Evolutionary conservation across 2,113 vertebrate genomes (phyloP).

Genomic region (Cairina moschata): DNA sequence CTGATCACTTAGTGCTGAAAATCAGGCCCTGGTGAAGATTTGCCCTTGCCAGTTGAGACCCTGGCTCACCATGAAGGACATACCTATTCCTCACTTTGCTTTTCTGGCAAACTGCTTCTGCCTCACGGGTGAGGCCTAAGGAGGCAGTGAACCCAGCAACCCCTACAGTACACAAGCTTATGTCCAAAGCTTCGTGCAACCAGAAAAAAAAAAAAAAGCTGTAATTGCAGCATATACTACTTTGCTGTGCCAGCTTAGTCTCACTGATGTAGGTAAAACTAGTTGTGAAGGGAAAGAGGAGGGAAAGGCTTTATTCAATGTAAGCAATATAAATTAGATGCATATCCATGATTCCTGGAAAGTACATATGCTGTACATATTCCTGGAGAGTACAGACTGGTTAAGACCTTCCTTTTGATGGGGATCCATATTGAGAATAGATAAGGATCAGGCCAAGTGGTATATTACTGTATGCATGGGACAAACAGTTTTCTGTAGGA

Average conservation of each 20-base stretch:
- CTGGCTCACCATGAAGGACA: not conserved
- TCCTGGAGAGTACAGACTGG: too few species aligned
- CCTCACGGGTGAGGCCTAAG: not conserved
- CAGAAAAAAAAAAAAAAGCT: not conserved
- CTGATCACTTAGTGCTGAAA: not conserved
- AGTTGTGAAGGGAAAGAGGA: not conserved
- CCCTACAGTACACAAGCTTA: fast-evolving
- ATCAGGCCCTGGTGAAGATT: not conserved
- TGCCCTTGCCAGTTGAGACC: not conserved
- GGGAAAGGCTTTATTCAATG: not conserved
- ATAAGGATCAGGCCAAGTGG: not conserved
- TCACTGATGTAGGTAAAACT: not conserved
- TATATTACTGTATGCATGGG: fast-evolving
- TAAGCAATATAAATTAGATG: not conserved
- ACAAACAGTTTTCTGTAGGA: not conserved
- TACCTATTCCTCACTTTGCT: not conserved
- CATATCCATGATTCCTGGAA: not conserved
- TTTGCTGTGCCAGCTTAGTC: not conserved
- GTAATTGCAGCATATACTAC: not conserved
- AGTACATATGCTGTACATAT: not conserved
- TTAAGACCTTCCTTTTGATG: not conserved
- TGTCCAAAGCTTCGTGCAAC: not conserved
- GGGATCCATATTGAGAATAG: not conserved
- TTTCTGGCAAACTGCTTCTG: not conserved
- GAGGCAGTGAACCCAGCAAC: not conserved